These are phyloP conservation scores for Ataeniobius toweri DNA, from an alignment of 2,797 vertebrate species.

Conservation along the genomic window DNA sequence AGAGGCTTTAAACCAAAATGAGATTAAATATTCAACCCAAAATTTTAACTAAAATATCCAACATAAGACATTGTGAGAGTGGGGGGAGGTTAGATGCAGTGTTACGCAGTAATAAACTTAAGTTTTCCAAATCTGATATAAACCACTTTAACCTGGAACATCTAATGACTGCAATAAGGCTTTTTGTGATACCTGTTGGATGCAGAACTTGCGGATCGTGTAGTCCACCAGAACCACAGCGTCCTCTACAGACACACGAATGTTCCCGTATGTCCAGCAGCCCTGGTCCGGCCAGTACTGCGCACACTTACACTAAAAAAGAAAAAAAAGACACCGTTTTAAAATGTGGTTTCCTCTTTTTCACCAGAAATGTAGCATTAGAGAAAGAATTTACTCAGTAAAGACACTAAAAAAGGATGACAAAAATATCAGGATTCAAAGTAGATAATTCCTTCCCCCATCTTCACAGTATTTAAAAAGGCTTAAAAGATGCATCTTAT, in stretches of 20 bases:
- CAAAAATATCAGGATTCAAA: not conserved
- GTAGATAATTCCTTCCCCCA: not conserved
- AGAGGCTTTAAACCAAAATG: not conserved
- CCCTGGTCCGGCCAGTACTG: constrained; percentile 99
- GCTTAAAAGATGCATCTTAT: not conserved
- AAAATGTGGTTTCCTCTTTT: too few relatives aligned
- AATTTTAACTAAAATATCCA: not conserved
- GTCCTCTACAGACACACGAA: constrained; percentile 96
- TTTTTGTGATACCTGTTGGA: constrained; percentile 88
- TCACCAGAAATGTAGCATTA: not conserved
- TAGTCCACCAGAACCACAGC: constrained; percentile 96
- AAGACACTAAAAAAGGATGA: not conserved
- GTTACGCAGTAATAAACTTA: not conserved
- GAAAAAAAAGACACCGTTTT: constrained; percentile 14
- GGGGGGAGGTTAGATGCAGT: not conserved
- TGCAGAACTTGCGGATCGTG: constrained; percentile 98
- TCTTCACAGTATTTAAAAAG: not conserved
- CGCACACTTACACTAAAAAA: constrained; percentile 94
- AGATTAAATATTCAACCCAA: not conserved
- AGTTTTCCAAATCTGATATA: constrained; percentile 1
- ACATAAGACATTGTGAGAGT: too few relatives aligned
- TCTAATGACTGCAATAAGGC: not conserved
- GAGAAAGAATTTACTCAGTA: not conserved
- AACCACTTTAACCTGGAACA: not conserved
- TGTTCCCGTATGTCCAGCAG: constrained; percentile 98